Evolutionary conservation across 1,140 invertebrate species (phyloP).

Genomic region (Neomicropteryx cornuta): DNA sequence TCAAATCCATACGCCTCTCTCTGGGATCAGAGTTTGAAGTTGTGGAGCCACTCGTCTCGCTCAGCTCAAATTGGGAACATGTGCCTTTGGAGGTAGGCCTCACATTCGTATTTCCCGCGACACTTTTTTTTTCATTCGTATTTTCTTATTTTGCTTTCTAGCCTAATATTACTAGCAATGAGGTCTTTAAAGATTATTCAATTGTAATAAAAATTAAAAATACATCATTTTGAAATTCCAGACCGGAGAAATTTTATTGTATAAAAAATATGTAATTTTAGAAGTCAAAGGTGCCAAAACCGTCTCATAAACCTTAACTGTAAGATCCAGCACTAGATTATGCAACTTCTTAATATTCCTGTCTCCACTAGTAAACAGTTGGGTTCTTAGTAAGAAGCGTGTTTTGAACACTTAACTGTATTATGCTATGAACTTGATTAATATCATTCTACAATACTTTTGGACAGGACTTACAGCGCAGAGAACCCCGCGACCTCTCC

Average conservation of each 20-base stretch:
- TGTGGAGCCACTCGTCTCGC: constrained; percentile 42
- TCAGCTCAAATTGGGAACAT: constrained; percentile 20
- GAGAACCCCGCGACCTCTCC: constrained; percentile 44
- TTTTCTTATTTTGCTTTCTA: neutral
- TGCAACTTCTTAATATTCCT: neutral
- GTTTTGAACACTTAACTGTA: neutral
- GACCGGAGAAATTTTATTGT: neutral
- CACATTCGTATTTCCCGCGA: neutral
- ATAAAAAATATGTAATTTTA: neutral
- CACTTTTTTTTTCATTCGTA: neutral
- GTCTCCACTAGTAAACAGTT: neutral
- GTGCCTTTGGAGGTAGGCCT: constrained; percentile 22
- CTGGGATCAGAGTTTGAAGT: constrained; percentile 65
- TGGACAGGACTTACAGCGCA: constrained; percentile 55
- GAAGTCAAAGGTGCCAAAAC: no score
- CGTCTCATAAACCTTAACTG: neutral
- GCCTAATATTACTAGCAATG: neutral
- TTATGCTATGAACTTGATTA: constrained; percentile 32
- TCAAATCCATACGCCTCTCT: constrained; percentile 53
- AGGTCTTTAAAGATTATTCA: constrained; percentile 12
- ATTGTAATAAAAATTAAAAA: neutral
- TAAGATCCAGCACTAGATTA: neutral
- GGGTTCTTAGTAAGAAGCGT: neutral
- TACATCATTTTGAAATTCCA: neutral
- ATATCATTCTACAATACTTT: constrained; percentile 46